Evolutionary conservation across 2,113 vertebrate genomes (phyloP).

Genomic region (Campylorhamphus procurvoides): DNA sequence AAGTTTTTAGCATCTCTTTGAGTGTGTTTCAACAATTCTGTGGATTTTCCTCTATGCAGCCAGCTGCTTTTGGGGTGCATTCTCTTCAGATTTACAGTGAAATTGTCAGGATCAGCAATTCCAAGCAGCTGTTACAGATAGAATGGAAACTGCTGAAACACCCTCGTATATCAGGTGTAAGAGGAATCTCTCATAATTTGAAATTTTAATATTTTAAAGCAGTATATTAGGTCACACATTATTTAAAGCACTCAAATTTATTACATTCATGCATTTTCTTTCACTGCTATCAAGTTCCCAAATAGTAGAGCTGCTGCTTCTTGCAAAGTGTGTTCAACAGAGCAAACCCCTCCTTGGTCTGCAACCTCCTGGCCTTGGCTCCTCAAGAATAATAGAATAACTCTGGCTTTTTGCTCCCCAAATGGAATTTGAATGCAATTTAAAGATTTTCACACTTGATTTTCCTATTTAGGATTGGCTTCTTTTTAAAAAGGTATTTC

Average conservation of each 20-base stretch:
- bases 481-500: background rate
- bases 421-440: background rate
- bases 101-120: background rate
- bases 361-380: background rate
- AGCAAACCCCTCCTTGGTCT: background rate
- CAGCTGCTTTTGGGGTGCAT: background rate
- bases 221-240: background rate
- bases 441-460: background rate
- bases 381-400: background rate
- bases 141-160: background rate
- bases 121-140: background rate
- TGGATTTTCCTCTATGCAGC: background rate
- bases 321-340: background rate
- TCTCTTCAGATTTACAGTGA: slow-evolving; percentile 10
- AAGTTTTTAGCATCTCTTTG: background rate
- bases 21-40: background rate
- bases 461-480: background rate
- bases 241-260: slow-evolving; percentile 23
- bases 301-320: background rate
- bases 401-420: background rate
- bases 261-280: background rate
- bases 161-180: background rate
- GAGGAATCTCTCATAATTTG: background rate
- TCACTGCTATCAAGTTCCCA: background rate
- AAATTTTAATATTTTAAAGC: slow-evolving; percentile 42